These are phyloP conservation scores for Pocillopora damicornis DNA, from an alignment of 64 coral and sea anemone species.

Conservation along the genomic window DNA sequence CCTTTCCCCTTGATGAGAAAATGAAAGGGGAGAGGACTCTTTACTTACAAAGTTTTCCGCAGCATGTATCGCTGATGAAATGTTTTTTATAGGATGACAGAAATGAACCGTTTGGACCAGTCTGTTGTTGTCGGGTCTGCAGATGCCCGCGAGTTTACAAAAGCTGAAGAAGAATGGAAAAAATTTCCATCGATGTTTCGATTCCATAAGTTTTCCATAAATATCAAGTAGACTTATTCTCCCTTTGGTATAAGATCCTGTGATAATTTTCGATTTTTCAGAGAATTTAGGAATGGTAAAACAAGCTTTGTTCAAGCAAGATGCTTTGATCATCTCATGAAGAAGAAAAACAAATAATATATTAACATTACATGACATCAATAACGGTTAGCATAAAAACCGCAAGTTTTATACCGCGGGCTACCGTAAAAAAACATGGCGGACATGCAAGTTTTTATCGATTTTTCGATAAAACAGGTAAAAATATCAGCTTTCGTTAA, in stretches of 20 bases:
- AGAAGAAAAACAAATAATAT: no score
- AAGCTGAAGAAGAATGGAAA: no score
- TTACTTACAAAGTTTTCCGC: background rate
- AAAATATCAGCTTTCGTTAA: background rate
- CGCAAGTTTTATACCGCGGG: background rate
- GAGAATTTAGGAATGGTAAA: no score
- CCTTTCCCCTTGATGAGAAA: background rate
- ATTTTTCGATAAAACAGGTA: conserved; percentile 62
- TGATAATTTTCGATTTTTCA: no score
- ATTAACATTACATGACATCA: no score
- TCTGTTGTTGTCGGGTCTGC: background rate
- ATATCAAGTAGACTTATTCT: no score
- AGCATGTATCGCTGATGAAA: background rate
- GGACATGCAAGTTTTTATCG: conserved; percentile 39
- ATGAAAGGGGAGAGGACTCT: background rate
- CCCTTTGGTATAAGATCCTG: no score
- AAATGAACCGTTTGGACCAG: background rate
- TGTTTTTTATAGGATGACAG: background rate
- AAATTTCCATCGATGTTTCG: no score
- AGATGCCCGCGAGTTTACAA: background rate
- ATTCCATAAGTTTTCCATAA: no score
- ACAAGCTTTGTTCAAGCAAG: no score
- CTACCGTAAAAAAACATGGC: conserved; percentile 49
- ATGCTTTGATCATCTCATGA: no score
- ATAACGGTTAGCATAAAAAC: background rate